These are phyloP conservation scores for Gryon sp. DNA, from an alignment of 1,140 invertebrate species.

Conservation along the genomic window DNA sequence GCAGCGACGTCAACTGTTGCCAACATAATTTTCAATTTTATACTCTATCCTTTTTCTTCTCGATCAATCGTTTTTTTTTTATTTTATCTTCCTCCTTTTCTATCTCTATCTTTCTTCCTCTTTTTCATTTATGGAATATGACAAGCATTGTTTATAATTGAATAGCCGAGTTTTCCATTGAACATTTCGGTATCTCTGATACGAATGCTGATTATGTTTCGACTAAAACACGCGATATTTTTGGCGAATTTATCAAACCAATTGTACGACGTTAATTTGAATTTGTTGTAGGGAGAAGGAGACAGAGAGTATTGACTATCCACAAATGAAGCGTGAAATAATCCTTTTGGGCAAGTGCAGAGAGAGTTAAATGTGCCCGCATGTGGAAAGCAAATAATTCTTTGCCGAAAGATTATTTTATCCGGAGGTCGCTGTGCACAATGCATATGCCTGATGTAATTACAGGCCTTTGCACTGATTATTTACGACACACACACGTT, in stretches of 20 bases:
- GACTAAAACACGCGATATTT: conserved; percentile 6
- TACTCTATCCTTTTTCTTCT: too few species aligned
- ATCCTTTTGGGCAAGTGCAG: not conserved
- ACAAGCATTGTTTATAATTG: not conserved
- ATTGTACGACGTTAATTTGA: conserved; percentile 8
- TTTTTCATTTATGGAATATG: not conserved
- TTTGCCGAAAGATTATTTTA: conserved; percentile 40
- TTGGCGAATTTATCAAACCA: conserved; percentile 1
- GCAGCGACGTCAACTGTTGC: not conserved
- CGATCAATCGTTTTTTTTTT: too few species aligned
- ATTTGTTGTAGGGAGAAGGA: too few species aligned
- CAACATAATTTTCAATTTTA: conserved; percentile 10
- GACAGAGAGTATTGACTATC: too few species aligned
- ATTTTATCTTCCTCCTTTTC: too few species aligned
- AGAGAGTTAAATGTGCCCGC: conserved; percentile 21
- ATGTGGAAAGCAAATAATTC: conserved; percentile 50
- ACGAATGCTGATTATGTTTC: conserved; percentile 11
- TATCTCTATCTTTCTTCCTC: too few species aligned
- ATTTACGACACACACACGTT: conserved; percentile 26
- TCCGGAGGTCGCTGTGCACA: conserved; percentile 24
- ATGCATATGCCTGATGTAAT: conserved; percentile 26
- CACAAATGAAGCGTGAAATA: not conserved
- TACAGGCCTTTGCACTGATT: conserved; percentile 29
- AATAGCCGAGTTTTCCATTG: too few species aligned
- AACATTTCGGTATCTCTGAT: conserved; percentile 8